Base-by-base conservation (phyloP, 2,888 invertebrate genomes). In the Xanthostigma xanthostigma region DNA sequence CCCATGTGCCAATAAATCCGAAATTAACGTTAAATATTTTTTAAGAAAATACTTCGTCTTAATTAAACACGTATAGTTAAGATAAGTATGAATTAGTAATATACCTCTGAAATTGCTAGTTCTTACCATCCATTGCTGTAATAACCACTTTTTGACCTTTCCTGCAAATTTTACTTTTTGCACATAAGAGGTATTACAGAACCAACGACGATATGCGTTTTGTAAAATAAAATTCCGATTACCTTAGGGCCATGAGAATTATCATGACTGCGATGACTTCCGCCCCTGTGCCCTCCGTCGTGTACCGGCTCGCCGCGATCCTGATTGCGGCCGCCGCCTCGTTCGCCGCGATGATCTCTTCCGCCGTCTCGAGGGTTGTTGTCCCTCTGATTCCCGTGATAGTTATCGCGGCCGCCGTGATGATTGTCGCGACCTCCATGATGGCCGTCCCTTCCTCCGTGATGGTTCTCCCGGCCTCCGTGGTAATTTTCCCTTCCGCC, bases 181-280 rank as follows among this genome's bases (percentile, higher is more conserved):
- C n/a, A n/a, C n/a, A n/a, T n/a, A n/a, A n/a, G n/a, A n/a, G n/a
- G n/a, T n/a, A n/a, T n/a, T n/a, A n/a, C n/a, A n/a, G n/a, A n/a
- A n/a, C n/a, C n/a, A n/a, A n/a, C n/a, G n/a, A n/a, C n/a, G n/a
- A n/a, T n/a, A n/a, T n/a, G n/a, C n/a, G n/a, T 27, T 5, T 27
- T 27, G 27, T 27, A 27, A 27, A 27, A 27, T 27, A 27, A 27
- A 27, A 27, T 27, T 36, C 34, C 12, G 48, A 54, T 54, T 59
- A 65, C 66, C 60, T 64, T 65, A 54, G 62, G 60, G 58, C 66
- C 64, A 50, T 62, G 62, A 45, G 56, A 57, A 41, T 60, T 59
- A 52, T 64, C 63, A 51, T 64, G 64, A 42, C 59, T 62, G 44
- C 64, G 61, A 53, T 66, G 62, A 35, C 57, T 55, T 11, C 58